phyloP scores from a whole-genome alignment of 1,140 invertebrate species.

The Neoseiulus cucumeris region DNA sequence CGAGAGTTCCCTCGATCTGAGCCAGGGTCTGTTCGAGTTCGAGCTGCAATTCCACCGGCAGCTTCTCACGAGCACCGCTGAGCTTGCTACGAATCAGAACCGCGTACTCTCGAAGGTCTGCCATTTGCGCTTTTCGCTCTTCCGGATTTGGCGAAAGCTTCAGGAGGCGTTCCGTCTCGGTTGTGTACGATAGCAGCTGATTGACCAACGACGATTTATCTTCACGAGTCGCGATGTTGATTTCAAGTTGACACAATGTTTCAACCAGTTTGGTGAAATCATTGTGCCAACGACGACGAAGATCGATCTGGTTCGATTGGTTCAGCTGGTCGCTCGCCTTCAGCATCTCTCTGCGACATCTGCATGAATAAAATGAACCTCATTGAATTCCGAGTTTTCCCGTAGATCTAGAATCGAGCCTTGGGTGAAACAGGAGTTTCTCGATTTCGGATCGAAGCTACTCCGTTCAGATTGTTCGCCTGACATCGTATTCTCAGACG shows the following conservation, averaged over 20 bases:
- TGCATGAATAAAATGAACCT: neutral
- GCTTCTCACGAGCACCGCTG: neutral
- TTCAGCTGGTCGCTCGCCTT: neutral
- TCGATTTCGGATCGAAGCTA: too few relatives aligned
- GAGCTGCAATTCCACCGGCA: neutral
- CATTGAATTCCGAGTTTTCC: too few relatives aligned
- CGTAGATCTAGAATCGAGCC: too few relatives aligned
- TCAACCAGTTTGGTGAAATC: neutral
- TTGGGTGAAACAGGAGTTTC: too few relatives aligned
- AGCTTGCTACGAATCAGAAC: neutral
- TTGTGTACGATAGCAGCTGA: neutral
- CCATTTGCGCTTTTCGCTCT: neutral
- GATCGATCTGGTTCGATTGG: neutral
- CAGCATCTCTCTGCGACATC: slow-evolving; percentile 2
- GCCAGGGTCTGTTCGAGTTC: neutral
- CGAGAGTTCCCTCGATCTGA: neutral
- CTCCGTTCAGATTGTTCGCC: too few relatives aligned
- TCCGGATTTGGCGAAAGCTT: neutral
- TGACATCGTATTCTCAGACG: too few relatives aligned
- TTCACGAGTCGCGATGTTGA: neutral
- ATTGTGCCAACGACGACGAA: neutral
- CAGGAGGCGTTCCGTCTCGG: neutral
- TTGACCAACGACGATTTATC: neutral
- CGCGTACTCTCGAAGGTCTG: neutral
- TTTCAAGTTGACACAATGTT: neutral